Evolutionary conservation across 53 echinoderm and acorn worm genomes (phyloP), one percentile per base, ranked within the genome.

Genomic region (Echinarachnius parma): DNA sequence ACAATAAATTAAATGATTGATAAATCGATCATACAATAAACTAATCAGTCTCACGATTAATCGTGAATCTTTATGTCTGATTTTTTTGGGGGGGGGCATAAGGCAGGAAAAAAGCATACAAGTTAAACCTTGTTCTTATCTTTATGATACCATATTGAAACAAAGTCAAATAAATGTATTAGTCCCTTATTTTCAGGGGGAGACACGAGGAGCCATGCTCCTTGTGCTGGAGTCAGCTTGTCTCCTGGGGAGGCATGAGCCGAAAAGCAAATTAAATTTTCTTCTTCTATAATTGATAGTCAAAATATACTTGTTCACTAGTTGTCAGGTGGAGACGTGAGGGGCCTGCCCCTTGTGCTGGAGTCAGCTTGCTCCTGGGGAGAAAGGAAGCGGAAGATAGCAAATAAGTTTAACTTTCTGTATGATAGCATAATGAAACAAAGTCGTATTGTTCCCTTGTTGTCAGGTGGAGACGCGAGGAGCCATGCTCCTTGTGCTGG

Each of bases 281-380:
- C n/a, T n/a, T n/a, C n/a, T n/a, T n/a, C n/a, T n/a, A n/a, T n/a
- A n/a, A n/a, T n/a, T n/a, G n/a, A n/a, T n/a, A n/a, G n/a, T n/a
- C n/a, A n/a, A n/a, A n/a, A n/a, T n/a, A n/a, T n/a, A 7, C 7
- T 39, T 7, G 7, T 7, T 13, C 39, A 9, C 7, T 39, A 9
- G 7, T 39, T 13, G 7, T 13, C 39, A 39, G 7, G 39, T 39
- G 39, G 39, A 39, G 39, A 39, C 39, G 7, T 13, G 7, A 9
- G 39, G 39, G 13, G 39, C 39, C 39, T 39, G 39, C 39, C 13
- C 31, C 53, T 93, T 52, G 64, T 90, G 13, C 53, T 93, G 59
- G 83, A 86, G 36, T 46, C 75, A 25, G 64, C 82, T 4, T 42
- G 80, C 84, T 93, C 24, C 80, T 93, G 0, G 94, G 94, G 22